Conservation (phyloP, 2,797 vertebrate genomes). For the Danio aesculapii region DNA sequence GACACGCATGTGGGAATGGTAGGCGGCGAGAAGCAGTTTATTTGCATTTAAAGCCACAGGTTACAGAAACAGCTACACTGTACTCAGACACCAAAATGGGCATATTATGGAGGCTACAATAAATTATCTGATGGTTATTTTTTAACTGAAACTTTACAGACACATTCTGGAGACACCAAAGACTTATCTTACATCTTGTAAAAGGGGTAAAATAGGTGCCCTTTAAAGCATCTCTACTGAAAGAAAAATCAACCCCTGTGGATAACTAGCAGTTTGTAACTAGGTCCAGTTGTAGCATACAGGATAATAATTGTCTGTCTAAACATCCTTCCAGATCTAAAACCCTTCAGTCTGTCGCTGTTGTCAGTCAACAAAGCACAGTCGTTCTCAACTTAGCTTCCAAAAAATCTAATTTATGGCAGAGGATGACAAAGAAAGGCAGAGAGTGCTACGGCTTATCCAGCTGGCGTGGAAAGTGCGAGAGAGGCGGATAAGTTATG, state of each 20-base stretch:
- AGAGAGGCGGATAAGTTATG: constrained; percentile 35
- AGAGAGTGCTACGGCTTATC: constrained; percentile 18
- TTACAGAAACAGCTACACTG: too few relatives aligned
- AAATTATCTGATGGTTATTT: too few relatives aligned
- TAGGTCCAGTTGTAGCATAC: neutral
- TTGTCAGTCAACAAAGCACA: constrained; percentile 35
- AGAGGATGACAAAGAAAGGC: constrained; percentile 42
- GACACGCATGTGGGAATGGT: too few relatives aligned
- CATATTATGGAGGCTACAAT: too few relatives aligned
- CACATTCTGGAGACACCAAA: too few relatives aligned
- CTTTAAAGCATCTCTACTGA: neutral
- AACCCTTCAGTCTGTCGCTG: constrained; percentile 4
- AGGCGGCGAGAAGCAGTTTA: too few relatives aligned
- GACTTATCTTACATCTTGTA: too few relatives aligned
- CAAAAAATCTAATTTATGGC: constrained; percentile 49
- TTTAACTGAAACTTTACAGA: too few relatives aligned
- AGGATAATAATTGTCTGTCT: constrained; percentile 20
- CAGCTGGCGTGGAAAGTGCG: constrained; percentile 36
- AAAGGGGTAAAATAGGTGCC: too few relatives aligned
- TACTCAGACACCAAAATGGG: too few relatives aligned
- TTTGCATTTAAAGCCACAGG: too few relatives aligned
- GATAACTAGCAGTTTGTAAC: neutral
- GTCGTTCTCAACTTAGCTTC: constrained; percentile 18
- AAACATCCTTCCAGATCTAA: constrained; percentile 15
- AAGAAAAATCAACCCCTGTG: neutral